phyloP scores from a whole-genome alignment of 2,888 invertebrate genomes.

The Torymus aiolomorphi region DNA sequence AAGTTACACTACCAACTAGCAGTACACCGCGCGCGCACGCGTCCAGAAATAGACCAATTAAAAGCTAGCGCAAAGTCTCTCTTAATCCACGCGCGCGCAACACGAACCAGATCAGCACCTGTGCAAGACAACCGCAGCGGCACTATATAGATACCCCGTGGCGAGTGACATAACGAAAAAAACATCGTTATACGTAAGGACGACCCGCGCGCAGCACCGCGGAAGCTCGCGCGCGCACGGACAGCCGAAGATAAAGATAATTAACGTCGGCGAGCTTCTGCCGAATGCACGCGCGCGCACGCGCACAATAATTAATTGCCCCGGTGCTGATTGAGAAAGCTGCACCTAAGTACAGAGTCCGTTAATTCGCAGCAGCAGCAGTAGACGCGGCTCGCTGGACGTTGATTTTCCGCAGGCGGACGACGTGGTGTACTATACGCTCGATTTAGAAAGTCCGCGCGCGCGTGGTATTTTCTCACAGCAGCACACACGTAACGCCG shows the following conservation, averaged over 20 bases:
- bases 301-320: slow-evolving; percentile 50
- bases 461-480: slow-evolving; percentile 46
- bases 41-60: slow-evolving; percentile 47
- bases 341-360: slow-evolving; percentile 43
- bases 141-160: not conserved
- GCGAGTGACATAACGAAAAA: slow-evolving; percentile 36
- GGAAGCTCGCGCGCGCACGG: not conserved
- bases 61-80: slow-evolving; percentile 21
- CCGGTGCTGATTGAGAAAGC: slow-evolving; percentile 48
- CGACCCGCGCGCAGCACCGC: not conserved
- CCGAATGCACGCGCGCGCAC: slow-evolving; percentile 9
- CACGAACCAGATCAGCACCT: slow-evolving; percentile 34
- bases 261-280: slow-evolving; percentile 44
- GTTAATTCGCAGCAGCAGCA: slow-evolving; percentile 30
- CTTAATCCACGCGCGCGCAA: slow-evolving; percentile 11
- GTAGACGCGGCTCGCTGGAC: slow-evolving; percentile 24
- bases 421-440: slow-evolving; percentile 40
- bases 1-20: not conserved
- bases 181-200: slow-evolving; percentile 8
- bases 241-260: slow-evolving; percentile 46
- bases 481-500: not conserved
- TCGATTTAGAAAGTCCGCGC: slow-evolving; percentile 61
- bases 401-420: slow-evolving; percentile 61
- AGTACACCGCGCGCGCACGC: slow-evolving; percentile 22
- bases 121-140: not conserved